phyloP scores from a whole-genome alignment of 2,113 vertebrate genomes.

The Takifugu bimaculatus region DNA sequence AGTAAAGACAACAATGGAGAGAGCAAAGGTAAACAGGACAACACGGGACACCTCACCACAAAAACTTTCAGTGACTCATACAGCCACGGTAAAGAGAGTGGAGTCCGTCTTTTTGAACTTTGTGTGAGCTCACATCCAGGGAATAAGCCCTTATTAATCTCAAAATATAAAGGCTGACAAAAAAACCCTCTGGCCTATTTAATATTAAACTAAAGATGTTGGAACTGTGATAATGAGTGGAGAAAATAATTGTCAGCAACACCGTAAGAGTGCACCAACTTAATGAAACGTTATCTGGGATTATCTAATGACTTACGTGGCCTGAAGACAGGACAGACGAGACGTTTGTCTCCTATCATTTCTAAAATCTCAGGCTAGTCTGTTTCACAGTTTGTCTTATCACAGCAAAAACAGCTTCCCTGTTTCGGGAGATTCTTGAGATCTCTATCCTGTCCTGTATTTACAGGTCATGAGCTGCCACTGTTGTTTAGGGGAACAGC shows the following conservation, averaged over 20 bases:
- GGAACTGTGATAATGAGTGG: too few species aligned
- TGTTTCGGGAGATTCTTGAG: slow-evolving; percentile 36
- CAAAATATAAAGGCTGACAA: neutral
- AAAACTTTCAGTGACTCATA: slow-evolving; percentile 7
- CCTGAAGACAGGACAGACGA: neutral
- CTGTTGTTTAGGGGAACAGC: too few species aligned
- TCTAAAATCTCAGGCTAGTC: neutral
- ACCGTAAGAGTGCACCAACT: too few species aligned
- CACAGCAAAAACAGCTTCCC: slow-evolving; percentile 25
- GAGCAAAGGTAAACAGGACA: slow-evolving; percentile 35
- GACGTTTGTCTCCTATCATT: neutral
- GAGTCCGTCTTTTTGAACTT: slow-evolving; percentile 6
- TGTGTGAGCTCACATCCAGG: slow-evolving; percentile 12
- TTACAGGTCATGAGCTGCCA: too few species aligned
- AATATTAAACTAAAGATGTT: too few species aligned
- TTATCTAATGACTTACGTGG: too few species aligned
- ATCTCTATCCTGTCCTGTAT: too few species aligned
- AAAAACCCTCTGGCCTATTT: neutral
- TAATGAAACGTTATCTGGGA: too few species aligned
- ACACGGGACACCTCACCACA: slow-evolving; percentile 29
- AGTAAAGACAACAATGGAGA: slow-evolving; percentile 34
- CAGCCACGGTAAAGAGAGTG: slow-evolving; percentile 26
- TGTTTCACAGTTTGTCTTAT: slow-evolving; percentile 39
- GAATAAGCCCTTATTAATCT: neutral
- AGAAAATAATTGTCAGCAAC: too few species aligned